Conservation (phyloP, 2,797 vertebrate genomes). For the Hephaestus fuliginosus region DNA sequence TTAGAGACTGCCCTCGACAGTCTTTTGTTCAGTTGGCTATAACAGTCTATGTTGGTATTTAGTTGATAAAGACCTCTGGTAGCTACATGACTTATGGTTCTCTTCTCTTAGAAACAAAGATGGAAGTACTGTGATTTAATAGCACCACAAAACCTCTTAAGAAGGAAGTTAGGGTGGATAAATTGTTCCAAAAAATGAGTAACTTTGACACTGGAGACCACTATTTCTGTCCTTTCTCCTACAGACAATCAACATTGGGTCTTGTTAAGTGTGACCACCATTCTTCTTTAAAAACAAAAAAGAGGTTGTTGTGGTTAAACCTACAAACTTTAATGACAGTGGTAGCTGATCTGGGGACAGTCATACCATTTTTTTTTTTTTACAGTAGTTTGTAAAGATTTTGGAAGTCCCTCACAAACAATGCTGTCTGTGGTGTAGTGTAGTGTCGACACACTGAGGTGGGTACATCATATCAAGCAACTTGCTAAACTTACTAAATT, state of each 20-base stretch:
- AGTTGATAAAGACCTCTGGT: constrained; percentile 21
- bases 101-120: not conserved
- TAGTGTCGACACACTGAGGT: constrained; percentile 4
- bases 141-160: not conserved
- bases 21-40: constrained; percentile 23
- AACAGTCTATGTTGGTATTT: constrained; percentile 6
- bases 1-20: constrained; percentile 19
- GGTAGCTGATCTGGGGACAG: not conserved
- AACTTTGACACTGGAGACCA: constrained; percentile 6
- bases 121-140: not conserved
- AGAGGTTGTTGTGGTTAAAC: not conserved
- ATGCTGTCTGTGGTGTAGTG: too few relatives aligned
- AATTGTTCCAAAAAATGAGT: not conserved
- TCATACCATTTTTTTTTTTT: not conserved
- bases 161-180: not conserved
- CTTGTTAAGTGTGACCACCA: not conserved
- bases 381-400: not conserved
- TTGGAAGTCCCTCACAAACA: not conserved
- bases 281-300: not conserved
- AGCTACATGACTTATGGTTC: not conserved
- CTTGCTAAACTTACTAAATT: constrained; percentile 24
- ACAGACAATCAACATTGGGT: not conserved
- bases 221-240: not conserved
- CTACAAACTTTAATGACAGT: not conserved
- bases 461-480: constrained; percentile 16